Evolutionary conservation across 2,797 vertebrate genomes (phyloP), one percentile per base, ranked within the genome.

Genomic region (Melanotaenia nigrans): DNA sequence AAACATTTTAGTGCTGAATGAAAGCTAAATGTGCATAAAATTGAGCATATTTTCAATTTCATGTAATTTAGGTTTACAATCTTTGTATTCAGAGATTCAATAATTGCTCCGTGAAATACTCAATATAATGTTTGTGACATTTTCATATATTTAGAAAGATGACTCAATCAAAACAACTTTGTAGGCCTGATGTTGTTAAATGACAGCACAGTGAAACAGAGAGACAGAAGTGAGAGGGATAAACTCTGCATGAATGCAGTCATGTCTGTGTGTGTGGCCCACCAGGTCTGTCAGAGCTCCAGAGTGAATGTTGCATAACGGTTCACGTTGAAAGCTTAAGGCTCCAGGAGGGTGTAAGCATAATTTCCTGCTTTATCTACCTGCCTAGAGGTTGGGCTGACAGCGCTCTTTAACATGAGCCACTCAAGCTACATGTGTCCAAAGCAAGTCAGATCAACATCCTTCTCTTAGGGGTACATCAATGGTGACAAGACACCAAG

Each of bases 291-390:
- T 79, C 66, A 49, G 73, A 71, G 78, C 69, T 65, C 56, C 71
- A 54, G 60, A 73, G 70, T 71, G 61, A 82, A 75, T 78, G 91
- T 93, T 93, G 86, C 75, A 61, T 93, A 93, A 94, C 73, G 79
- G 77, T 91, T 93, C 84, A 92, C 45, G 55, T 87, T 75, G 79
- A 82, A 83, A 81, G 86, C 90, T 92, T 91, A 91, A 90, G 78
- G 83, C 91, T 92, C 82, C 87, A 87, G 82, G 79, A 89, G 89
- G 79, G 89, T 62, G 71, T 71, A 81, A 71, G 81, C 68, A 69
- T 89, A 78, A 90, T 85, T 85, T 84, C 80, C 87, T 85, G 84
- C 71, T 83, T 84, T 82, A 86, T 87, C 87, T 83, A 87, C 87
- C 77, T 90, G 85, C 79, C 59, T 54, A 55, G 16, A 62, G 60